Conservation (phyloP, 1,140 invertebrate genomes). For the Drosophila orena region DNA sequence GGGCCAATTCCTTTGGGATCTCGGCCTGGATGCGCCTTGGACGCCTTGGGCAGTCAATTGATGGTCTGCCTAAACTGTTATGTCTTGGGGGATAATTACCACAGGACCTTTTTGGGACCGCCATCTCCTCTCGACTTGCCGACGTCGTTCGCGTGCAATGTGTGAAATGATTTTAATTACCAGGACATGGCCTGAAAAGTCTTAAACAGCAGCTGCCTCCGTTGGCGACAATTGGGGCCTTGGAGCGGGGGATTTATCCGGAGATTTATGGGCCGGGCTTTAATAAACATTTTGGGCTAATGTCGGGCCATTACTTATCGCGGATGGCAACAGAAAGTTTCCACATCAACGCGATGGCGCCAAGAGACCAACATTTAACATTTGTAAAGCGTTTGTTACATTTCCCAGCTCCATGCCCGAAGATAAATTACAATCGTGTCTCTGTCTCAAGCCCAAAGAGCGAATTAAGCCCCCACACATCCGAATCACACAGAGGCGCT, state of each 20-base stretch:
- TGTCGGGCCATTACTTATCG: conserved; percentile 73
- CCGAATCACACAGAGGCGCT: conserved; percentile 13
- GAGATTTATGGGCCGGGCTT: conserved; percentile 67
- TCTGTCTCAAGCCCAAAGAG: conserved; percentile 24
- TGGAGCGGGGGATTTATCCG: background rate
- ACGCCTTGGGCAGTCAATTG: conserved; percentile 62
- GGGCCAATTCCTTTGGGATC: conserved; percentile 31
- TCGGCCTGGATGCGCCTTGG: conserved; percentile 15
- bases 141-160: conserved; percentile 66
- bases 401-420: conserved; percentile 59
- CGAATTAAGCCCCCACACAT: conserved; percentile 57
- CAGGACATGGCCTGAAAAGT: conserved; percentile 4
- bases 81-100: conserved; percentile 82
- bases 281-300: conserved; percentile 81
- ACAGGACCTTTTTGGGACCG: conserved; percentile 51
- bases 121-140: conserved; percentile 48
- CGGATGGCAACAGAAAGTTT: conserved; percentile 54
- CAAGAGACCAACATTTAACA: conserved; percentile 81
- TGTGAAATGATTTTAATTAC: conserved; percentile 84
- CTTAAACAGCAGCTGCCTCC: conserved; percentile 54
- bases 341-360: conserved; percentile 69
- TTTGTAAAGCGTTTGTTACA: conserved; percentile 75
- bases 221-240: conserved; percentile 55
- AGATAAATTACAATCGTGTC: conserved; percentile 79
- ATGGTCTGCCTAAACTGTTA: conserved; percentile 82